Conservation (phyloP, 2,888 invertebrate species). For the Cantharis nigra region DNA sequence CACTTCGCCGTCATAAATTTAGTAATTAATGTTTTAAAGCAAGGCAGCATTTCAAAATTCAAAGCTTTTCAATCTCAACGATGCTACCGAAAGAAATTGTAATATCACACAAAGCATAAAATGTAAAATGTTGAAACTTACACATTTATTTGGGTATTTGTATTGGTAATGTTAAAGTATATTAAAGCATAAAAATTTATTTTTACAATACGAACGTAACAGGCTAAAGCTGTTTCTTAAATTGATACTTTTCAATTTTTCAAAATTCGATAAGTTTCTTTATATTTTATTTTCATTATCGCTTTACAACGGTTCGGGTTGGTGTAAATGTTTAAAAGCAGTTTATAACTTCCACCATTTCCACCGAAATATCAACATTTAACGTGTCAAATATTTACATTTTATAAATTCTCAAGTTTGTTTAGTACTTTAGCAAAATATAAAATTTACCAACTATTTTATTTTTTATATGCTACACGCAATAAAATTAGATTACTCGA, state of each 20-base stretch:
- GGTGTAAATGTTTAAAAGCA: neutral
- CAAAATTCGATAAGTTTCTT: neutral
- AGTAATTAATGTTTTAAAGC: no score
- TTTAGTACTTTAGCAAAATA: neutral
- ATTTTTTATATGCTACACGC: neutral
- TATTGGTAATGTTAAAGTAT: neutral
- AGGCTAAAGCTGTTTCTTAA: neutral
- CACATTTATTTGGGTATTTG: no score
- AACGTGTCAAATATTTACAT: neutral
- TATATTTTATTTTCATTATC: neutral
- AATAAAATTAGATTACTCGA: neutral
- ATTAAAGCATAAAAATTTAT: neutral
- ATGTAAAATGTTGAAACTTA: no score
- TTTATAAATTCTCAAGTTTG: neutral
- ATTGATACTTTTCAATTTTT: neutral
- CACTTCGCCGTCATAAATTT: no score
- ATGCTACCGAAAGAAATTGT: no score
- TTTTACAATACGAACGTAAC: neutral
- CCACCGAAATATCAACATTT: neutral
- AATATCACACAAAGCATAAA: no score
- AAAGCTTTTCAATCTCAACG: no score
- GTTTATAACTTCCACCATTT: neutral
- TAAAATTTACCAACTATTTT: neutral
- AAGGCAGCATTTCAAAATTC: no score
- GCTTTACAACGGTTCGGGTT: neutral